Percentiles rank a stretch among this genome's conserved stretches.
Evolutionary conservation across 1,140 invertebrate species (phyloP).

Genomic region (Cryptotermes secundus): DNA sequence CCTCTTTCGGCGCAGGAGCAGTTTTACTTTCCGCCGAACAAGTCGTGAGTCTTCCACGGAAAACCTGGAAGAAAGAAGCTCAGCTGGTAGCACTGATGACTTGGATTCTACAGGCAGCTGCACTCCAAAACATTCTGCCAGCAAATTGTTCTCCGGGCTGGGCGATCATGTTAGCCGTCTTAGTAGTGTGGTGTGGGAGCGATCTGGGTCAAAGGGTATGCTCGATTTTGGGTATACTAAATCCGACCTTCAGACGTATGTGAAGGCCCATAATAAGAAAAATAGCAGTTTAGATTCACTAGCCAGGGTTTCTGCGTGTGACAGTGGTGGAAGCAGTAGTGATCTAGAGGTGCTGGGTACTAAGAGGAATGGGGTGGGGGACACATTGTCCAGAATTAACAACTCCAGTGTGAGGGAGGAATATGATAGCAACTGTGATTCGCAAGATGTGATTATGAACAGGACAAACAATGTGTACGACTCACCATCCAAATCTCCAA

Average conservation of each 20-base stretch:
- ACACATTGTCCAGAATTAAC: not conserved
- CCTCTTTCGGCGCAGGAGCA: conserved; percentile 36
- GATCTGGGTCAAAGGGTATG: not conserved
- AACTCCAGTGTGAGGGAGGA: not conserved
- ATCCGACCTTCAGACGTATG: not conserved
- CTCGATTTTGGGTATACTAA: not conserved
- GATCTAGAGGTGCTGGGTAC: not conserved
- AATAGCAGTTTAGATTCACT: conserved; percentile 21
- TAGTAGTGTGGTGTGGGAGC: not conserved
- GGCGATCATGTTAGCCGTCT: not conserved
- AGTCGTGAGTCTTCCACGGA: conserved; percentile 40
- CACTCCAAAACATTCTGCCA: conserved; percentile 13
- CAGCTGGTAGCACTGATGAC: conserved; percentile 36
- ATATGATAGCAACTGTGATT: not conserved
- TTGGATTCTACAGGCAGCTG: conserved; percentile 30
- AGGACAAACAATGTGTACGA: not conserved
- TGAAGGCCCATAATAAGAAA: not conserved
- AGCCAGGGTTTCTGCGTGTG: not conserved
- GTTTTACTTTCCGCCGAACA: conserved; percentile 37
- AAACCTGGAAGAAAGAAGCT: conserved; percentile 38
- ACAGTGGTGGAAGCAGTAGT: conserved; percentile 16
- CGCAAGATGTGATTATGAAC: too few relatives aligned
- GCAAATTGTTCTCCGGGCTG: conserved; percentile 24
- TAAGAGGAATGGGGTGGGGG: not conserved
- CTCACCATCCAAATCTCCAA: conserved; percentile 17